phyloP scores from a whole-genome alignment of 2,888 invertebrate species.

The Patella ulyssiponensis region DNA sequence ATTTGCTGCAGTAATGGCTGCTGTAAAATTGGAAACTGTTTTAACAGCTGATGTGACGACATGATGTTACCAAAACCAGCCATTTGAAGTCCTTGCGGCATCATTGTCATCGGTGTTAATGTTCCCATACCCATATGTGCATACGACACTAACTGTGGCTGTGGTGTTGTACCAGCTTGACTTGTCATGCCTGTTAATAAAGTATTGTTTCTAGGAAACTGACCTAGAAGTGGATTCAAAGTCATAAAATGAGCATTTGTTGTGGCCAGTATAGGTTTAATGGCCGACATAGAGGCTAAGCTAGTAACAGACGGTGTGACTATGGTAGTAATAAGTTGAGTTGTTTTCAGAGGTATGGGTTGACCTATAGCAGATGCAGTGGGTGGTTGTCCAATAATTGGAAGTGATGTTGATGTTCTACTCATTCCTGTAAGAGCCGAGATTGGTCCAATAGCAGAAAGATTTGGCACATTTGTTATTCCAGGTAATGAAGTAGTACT shows the following conservation, averaged over 20 bases:
- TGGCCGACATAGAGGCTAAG: conserved; percentile 15
- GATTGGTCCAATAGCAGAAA: conserved; percentile 9
- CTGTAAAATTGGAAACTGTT: conserved; percentile 49
- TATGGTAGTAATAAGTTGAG: conserved; percentile 19
- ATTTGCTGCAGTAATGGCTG: conserved; percentile 44
- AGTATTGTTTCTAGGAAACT: conserved; percentile 2
- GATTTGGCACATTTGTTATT: neutral
- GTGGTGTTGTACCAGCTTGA: conserved; percentile 8
- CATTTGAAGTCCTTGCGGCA: conserved; percentile 42
- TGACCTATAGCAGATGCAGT: neutral
- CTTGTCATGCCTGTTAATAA: neutral
- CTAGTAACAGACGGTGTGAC: conserved; percentile 16
- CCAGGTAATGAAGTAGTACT: neutral
- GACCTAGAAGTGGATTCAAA: conserved; percentile 16
- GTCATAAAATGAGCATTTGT: conserved; percentile 2
- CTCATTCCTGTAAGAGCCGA: conserved; percentile 6
- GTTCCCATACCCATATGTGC: conserved; percentile 49
- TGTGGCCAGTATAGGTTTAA: conserved; percentile 24
- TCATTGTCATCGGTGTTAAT: conserved; percentile 54
- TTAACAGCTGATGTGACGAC: conserved; percentile 45
- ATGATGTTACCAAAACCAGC: conserved; percentile 43
- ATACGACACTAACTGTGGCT: conserved; percentile 45
- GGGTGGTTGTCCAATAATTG: conserved; percentile 4
- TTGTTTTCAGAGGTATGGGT: neutral
- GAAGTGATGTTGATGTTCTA: neutral